Conservation (phyloP, 2,888 invertebrate genomes). For the Fabriciana adippe region DNA sequence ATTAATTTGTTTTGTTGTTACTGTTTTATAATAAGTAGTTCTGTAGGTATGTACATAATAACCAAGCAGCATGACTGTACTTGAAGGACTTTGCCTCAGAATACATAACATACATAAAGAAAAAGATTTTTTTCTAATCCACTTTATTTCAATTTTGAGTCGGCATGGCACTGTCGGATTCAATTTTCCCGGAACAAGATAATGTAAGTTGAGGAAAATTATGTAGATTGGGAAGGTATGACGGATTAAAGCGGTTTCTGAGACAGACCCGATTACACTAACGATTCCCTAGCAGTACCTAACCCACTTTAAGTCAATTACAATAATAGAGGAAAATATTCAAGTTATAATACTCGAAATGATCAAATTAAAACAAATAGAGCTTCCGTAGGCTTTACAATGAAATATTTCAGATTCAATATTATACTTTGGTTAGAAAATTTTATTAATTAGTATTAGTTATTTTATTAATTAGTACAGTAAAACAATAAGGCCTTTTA, state of each 20-base stretch:
- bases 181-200: constrained; percentile 41
- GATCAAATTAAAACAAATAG: not conserved
- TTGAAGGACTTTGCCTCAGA: too few relatives aligned
- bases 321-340: constrained; percentile 26
- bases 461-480: too few relatives aligned
- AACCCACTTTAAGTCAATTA: constrained; percentile 27
- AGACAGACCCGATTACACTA: constrained; percentile 33
- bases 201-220: constrained; percentile 38
- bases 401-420: not conserved
- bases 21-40: too few relatives aligned
- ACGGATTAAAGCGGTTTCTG: constrained; percentile 35
- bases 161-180: constrained; percentile 38
- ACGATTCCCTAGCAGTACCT: constrained; percentile 5
- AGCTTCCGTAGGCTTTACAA: not conserved
- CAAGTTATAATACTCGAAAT: constrained; percentile 2
- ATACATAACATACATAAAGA: constrained; percentile 46
- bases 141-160: constrained; percentile 36
- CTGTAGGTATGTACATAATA: too few relatives aligned
- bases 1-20: too few relatives aligned
- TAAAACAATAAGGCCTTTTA: too few relatives aligned
- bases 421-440: not conserved
- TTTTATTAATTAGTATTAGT: too few relatives aligned
- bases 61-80: too few relatives aligned
- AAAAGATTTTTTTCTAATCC: constrained; percentile 45
- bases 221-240: constrained; percentile 39